Evolutionary conservation across 2,888 invertebrate species (phyloP).

Genomic region (Leucophora obtusa): DNA sequence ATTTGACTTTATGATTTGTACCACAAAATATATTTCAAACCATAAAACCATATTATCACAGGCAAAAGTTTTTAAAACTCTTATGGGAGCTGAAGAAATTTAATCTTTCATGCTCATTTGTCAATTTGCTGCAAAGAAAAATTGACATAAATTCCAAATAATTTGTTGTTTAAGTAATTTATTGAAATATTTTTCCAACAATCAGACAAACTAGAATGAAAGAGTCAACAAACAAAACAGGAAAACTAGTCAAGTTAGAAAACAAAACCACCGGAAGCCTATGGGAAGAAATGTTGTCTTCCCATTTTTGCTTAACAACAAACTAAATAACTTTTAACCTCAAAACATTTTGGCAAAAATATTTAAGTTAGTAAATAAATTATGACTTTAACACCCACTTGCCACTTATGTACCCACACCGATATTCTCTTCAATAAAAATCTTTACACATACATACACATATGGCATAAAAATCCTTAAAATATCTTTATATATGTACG

Average conservation of each 20-base stretch:
- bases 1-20: not conserved
- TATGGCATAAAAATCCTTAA: slow-evolving; percentile 4
- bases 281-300: not conserved
- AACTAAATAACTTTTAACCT: not conserved
- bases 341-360: not conserved
- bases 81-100: slow-evolving; percentile 1
- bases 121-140: slow-evolving; percentile 13
- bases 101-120: slow-evolving; percentile 30
- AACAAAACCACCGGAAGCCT: not conserved
- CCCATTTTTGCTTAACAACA: not conserved
- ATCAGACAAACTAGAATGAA: not conserved
- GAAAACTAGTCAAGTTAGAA: not conserved
- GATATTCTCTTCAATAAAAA: not conserved
- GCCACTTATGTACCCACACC: not conserved
- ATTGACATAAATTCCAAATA: slow-evolving; percentile 37
- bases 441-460: not conserved
- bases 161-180: slow-evolving; percentile 26
- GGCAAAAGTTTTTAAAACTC: not conserved
- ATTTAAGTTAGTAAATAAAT: slow-evolving; percentile 37
- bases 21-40: not conserved
- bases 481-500: not conserved
- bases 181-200: slow-evolving; percentile 22
- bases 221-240: not conserved
- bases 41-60: slow-evolving; percentile 27
- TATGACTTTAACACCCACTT: slow-evolving; percentile 42